Conservation (phyloP, 2,888 invertebrate species). For the Herminia tarsipennalis region DNA sequence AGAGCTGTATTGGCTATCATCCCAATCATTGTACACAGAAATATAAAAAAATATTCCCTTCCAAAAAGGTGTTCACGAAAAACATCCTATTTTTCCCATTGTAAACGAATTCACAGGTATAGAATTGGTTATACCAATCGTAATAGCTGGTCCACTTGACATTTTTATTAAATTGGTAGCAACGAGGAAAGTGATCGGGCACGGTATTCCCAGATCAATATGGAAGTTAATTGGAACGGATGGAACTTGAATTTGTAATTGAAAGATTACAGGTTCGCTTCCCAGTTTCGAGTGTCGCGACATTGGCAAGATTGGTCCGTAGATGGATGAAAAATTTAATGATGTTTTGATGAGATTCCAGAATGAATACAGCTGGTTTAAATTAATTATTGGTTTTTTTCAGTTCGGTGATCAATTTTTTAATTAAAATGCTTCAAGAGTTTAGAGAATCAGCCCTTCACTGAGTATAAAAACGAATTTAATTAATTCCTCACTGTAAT, state of each 20-base stretch:
- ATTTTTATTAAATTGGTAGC: constrained; percentile 59
- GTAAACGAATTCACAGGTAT: constrained; percentile 24
- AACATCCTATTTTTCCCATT: constrained; percentile 11
- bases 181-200: constrained; percentile 54
- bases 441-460: background rate
- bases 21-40: constrained; percentile 5
- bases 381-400: constrained; percentile 15
- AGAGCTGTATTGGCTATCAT: constrained; percentile 7
- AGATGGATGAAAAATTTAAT: constrained; percentile 27
- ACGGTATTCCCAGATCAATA: constrained; percentile 65
- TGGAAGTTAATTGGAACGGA: constrained; percentile 75
- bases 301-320: constrained; percentile 47
- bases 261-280: constrained; percentile 69
- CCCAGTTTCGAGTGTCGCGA: constrained; percentile 48
- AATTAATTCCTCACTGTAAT: background rate
- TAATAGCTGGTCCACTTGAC: constrained; percentile 31
- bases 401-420: constrained; percentile 10
- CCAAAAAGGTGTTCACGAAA: constrained; percentile 8
- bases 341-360: constrained; percentile 31
- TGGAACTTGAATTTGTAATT: constrained; percentile 76
- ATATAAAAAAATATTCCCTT: background rate
- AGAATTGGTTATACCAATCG: constrained; percentile 18
- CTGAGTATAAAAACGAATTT: background rate
- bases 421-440: constrained; percentile 11
- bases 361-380: constrained; percentile 16